A percentile compares a stretch with the other conserved stretches of the same genome.
Evolutionary conservation across 2,888 invertebrate genomes (phyloP).

Genomic region (Cryptocephalus moraei): DNA sequence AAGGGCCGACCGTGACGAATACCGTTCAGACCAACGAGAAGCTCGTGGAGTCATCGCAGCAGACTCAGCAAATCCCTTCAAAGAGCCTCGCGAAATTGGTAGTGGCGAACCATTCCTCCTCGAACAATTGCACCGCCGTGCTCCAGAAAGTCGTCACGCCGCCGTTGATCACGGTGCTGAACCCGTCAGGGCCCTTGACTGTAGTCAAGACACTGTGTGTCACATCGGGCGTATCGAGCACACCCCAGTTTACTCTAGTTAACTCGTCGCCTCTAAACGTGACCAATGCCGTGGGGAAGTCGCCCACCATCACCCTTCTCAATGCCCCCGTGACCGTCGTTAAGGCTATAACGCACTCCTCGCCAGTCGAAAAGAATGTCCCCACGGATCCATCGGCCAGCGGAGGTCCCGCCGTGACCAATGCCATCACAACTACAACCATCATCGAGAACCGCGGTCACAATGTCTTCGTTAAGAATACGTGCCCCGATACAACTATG

Average conservation of each 20-base stretch:
- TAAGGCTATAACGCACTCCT: conserved; percentile 21
- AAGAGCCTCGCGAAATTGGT: conserved; percentile 26
- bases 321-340: conserved; percentile 35
- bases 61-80: conserved; percentile 2
- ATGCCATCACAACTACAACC: conserved; percentile 9
- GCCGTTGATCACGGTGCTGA: conserved; percentile 35
- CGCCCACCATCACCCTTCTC: conserved; percentile 33
- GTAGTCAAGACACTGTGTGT: conserved; percentile 35
- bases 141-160: conserved; percentile 28
- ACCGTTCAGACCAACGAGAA: conserved; percentile 6
- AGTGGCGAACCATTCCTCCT: conserved; percentile 19
- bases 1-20: conserved; percentile 6
- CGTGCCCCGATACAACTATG: conserved; percentile 19
- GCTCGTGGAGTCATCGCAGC: conserved; percentile 4
- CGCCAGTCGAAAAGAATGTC: conserved; percentile 6
- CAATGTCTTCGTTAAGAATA: conserved; percentile 38
- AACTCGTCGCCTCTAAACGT: conserved; percentile 31
- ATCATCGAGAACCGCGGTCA: conserved; percentile 29
- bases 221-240: conserved; percentile 28
- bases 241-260: conserved; percentile 33
- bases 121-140: conserved; percentile 15
- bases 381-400: conserved; percentile 2
- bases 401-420: conserved; percentile 8
- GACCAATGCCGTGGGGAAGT: conserved; percentile 27
- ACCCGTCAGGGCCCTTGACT: conserved; percentile 33